Evolutionary conservation across 2,888 invertebrate genomes (phyloP), one percentile per base, ranked within the genome.

Genomic region (Dicranocentrus wangi): DNA sequence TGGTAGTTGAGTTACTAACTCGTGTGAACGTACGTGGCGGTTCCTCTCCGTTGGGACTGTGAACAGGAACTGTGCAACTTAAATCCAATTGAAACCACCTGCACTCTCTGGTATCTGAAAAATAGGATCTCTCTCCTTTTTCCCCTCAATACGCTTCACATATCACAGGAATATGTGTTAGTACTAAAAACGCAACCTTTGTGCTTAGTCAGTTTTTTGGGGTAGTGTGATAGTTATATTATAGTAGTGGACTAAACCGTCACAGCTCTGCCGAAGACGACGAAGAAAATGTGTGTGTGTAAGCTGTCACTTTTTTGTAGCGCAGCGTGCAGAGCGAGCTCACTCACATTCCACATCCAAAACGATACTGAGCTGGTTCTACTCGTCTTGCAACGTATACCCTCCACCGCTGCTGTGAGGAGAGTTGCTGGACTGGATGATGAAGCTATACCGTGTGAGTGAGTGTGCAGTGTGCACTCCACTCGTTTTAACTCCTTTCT

Each of bases 61-160:
- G 60, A 75, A 82, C 82, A 82, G 84, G 82, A 84, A 82, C 84
- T 84, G 81, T 82, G 84, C 81, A 84, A 81, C 72, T 81, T 73
- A 79, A 81, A 81, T 84, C 82, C 79, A 84, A 84, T 84, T 79
- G 73, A 76, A 83, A 82, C 81, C 84, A 84, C 84, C 84, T 84
- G 84, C 84, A 84, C 84, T 81, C 32, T 73, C 42, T 60, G 5
- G 47, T 15, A n/a, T 27, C 19, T 60, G 27, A 55, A 19, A 23
- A 21, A 63, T 65, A 42, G 65, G 28, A 25, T 8, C 51, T 17
- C 53, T 73, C 61, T 43, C 28, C 23, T n/a, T n/a, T 61, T 58
- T 17, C 58, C 70, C 32, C 23, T 69, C 27, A 55, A 51, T 61
- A 72, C 47, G 51, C 53, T 63, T 51, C 15, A 69, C 19, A 51